Conservation (phyloP, 2,888 invertebrate species). For the Biston betularia region DNA sequence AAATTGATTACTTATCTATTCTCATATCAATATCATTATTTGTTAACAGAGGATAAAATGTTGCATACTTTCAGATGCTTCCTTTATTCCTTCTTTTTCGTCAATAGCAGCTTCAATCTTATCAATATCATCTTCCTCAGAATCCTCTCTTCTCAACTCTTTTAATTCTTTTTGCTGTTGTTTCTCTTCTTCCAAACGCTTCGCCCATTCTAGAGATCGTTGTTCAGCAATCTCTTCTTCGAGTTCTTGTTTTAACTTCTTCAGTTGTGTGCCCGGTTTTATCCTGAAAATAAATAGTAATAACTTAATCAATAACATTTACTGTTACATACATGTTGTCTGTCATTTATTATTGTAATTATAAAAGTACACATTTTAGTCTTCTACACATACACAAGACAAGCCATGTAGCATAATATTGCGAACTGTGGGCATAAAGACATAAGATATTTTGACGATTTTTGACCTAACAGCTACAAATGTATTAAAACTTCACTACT, state of each 20-base stretch:
- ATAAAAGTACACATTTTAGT: too few relatives aligned
- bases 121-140: conserved; percentile 72
- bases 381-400: too few relatives aligned
- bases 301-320: not conserved
- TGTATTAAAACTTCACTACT: too few relatives aligned
- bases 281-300: conserved; percentile 62
- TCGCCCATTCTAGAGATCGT: conserved; percentile 89
- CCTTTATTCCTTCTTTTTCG: conserved; percentile 59
- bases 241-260: conserved; percentile 90
- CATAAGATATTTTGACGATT: too few relatives aligned
- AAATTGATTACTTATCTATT: too few relatives aligned
- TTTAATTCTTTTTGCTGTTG: conserved; percentile 75
- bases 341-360: too few relatives aligned
- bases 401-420: too few relatives aligned
- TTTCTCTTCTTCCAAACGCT: conserved; percentile 84
- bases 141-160: conserved; percentile 62
- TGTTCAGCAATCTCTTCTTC: conserved; percentile 90
- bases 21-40: not conserved
- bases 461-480: too few relatives aligned
- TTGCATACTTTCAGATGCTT: conserved; percentile 51
- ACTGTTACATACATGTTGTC: not conserved
- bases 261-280: conserved; percentile 90
- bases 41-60: not conserved
- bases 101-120: conserved; percentile 73
- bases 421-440: too few relatives aligned